phyloP scores from a whole-genome alignment of 2,113 vertebrate species.

The Clupea harengus region DNA sequence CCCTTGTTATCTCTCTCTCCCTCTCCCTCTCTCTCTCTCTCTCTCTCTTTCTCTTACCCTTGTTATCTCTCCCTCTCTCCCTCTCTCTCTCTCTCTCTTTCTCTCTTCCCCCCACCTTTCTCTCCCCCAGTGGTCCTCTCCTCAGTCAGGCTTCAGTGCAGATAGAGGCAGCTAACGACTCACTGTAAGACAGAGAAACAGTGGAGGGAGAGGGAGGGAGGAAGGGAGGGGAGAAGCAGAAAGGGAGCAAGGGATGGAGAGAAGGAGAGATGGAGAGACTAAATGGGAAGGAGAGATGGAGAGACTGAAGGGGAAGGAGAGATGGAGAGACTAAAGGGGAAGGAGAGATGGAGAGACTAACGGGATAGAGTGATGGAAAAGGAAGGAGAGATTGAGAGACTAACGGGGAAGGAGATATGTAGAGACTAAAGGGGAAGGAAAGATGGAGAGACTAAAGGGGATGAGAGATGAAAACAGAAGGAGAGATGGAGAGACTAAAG shows the following conservation, averaged over 20 bases:
- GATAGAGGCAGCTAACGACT: background rate
- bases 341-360: background rate
- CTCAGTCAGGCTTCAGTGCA: background rate
- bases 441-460: no score
- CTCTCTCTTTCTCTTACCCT: background rate
- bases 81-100: background rate
- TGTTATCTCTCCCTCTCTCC: background rate
- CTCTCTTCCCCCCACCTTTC: background rate
- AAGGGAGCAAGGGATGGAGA: slow-evolving; percentile 38
- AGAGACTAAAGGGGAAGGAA: no score
- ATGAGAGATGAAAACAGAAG: no score
- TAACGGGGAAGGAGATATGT: slow-evolving; percentile 22
- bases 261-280: slow-evolving; percentile 48
- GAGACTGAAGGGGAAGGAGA: background rate
- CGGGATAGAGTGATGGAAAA: background rate
- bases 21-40: background rate
- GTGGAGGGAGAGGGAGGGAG: background rate
- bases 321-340: no score
- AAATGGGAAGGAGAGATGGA: slow-evolving; percentile 40
- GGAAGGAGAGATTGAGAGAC: background rate
- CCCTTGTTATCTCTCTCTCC: background rate
- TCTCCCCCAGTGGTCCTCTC: background rate
- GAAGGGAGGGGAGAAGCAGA: slow-evolving; percentile 24
- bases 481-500: slow-evolving; percentile 42
- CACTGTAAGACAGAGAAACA: background rate